Evolutionary conservation across 1,140 invertebrate species (phyloP), one percentile per base, ranked within the genome.

Genomic region (Thrips palmi): DNA sequence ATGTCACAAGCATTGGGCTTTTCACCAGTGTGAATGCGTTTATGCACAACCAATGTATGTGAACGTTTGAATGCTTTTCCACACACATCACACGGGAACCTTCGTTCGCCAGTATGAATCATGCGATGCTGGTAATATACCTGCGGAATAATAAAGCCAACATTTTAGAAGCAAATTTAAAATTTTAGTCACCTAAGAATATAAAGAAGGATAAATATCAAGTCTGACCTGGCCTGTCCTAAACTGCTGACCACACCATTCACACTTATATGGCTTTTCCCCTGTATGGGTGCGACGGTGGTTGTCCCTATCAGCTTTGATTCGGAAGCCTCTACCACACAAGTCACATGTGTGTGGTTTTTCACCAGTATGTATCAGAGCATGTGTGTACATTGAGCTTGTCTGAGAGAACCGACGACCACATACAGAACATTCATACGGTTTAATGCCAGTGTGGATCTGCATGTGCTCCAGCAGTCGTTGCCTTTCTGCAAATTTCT

Each of bases 381-480:
- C 40, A 36, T 49, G 47, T 1, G 47, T 49, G 36, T 49, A 45
- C 11, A 49, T 28, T 8, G 42, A 44, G 2, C 45, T 45, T 23
- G 40, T 48, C 24, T 46, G 45, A 10, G 42, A 40, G 29, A 48
- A 48, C 5, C 42, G 43, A 33, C 47, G 47, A 11, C 47, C 47
- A 36, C 47, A 49, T 18, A 34, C 22, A 15, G 45, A 45, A 43
- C 47, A 49, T 12, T 44, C 45, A 33, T 67, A 75, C 1, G 70
- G 71, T 49, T 70, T 71, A 53, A 72, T 69, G 4, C 70, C 78
- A 1, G 77, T 80, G 55, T 84, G 65, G 44, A 62, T 63, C 40
- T 61, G 52, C 48, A 60, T 59, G 47, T 71, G 67, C 45, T 63
- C 62, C 27, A 59, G 53, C 31, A 70, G 52, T 17, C 42, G 41